Evolutionary conservation across 2,113 vertebrate species (phyloP), one percentile per base, ranked within the genome.

Genomic region (Loxodonta africana): DNA sequence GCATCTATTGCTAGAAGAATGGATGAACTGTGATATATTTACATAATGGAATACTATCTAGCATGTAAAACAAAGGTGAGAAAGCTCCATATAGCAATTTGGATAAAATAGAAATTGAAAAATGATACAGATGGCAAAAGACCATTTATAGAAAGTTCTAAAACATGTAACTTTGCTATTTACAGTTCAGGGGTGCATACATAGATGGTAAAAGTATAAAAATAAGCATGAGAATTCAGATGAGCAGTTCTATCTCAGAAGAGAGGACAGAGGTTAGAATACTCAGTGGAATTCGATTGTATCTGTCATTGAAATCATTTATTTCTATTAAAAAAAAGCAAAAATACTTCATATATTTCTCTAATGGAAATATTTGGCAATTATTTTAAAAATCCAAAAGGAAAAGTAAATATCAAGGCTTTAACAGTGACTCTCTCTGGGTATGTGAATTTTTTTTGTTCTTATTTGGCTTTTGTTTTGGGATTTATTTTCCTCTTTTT

Each of bases 341-440:
- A 60, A 37, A 14, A 17, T 6, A 78, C 0, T 17, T 14, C 33
- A 37, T 37, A 15, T 30, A 28, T 80, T 92, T 44, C 33, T 71
- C 63, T 74, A 8, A 65, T 69, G 69, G 41, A 84, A 63, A 84
- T 83, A 88, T 37, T 83, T 93, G 21, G 46, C 48, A 74, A 83
- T 62, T 69, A 37, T 80, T 84, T 74, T 28, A 46, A 82, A 80
- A 96, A 51, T 23, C 5, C 20, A 94, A 46, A 92, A 90, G 51
- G 17, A 28, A 94, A 83, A 86, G 17, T 51, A 88, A 94, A 87
- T 62, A 91, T 46, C 48, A 88, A 94, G 44, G 2, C 28, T 91
- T 83, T 82, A 28, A 44, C 30, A 48, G 10, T n/a, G 44, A 41
- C 78, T 41, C n/a, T 88, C 21, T 74, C 33, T 82, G 26, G 0